Percentiles rank a stretch among this genome's conserved stretches.
These are phyloP conservation scores for Apoda limacodes DNA, from an alignment of 2,888 invertebrate genomes.

Conservation along the genomic window DNA sequence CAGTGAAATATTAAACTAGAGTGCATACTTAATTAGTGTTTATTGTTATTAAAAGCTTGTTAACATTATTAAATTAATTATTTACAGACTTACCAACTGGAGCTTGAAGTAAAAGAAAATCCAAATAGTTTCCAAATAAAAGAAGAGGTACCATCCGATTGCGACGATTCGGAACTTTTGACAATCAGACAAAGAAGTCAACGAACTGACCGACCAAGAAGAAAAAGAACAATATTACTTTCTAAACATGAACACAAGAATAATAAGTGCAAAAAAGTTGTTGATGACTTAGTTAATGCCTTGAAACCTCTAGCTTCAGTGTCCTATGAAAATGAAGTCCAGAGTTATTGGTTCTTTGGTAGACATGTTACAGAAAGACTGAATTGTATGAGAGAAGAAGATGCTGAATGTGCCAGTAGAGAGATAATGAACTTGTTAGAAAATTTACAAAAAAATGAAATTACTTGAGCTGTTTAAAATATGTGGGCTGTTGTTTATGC, in stretches of 20 bases:
- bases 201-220: constrained; percentile 41
- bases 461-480: background rate
- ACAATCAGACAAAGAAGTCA: constrained; percentile 37
- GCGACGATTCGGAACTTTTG: constrained; percentile 24
- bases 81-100: constrained; percentile 24
- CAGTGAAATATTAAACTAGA: background rate
- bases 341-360: constrained; percentile 47
- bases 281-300: constrained; percentile 41
- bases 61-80: constrained; percentile 4
- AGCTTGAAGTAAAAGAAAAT: constrained; percentile 17
- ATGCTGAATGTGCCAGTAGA: constrained; percentile 37
- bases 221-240: constrained; percentile 14
- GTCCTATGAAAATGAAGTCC: constrained; percentile 15
- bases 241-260: constrained; percentile 18
- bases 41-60: no score
- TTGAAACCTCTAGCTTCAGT: constrained; percentile 37
- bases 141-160: constrained; percentile 31
- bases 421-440: constrained; percentile 37
- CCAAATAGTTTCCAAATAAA: constrained; percentile 26
- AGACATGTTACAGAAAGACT: constrained; percentile 47
- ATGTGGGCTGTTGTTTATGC: no score
- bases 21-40: background rate
- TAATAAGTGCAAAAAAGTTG: constrained; percentile 34
- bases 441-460: constrained; percentile 6
- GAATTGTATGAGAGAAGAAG: constrained; percentile 37